These are phyloP conservation scores for Lepeophtheirus salmonis DNA, from an alignment of 1,140 invertebrate species.

Conservation along the genomic window DNA sequence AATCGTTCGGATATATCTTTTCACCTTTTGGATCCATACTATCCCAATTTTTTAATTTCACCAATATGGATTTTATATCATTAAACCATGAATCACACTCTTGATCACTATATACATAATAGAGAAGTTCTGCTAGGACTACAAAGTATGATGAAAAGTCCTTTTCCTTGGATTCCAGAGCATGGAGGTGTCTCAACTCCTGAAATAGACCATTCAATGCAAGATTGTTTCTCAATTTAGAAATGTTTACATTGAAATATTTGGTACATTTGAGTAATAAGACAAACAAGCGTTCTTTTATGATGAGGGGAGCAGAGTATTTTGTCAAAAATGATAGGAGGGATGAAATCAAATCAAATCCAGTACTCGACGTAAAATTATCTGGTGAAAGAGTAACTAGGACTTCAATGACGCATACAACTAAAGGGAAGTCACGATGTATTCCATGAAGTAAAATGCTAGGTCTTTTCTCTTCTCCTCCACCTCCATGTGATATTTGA, in stretches of 20 bases:
- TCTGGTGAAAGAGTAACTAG: background rate
- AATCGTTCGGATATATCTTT: background rate
- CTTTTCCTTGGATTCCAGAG: background rate
- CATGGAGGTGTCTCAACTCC: background rate
- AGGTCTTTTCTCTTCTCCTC: background rate
- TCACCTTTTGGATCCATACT: background rate
- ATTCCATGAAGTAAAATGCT: background rate
- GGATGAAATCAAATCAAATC: background rate
- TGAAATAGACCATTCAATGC: background rate
- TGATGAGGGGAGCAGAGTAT: background rate
- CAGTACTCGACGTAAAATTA: background rate
- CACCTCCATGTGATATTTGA: constrained; percentile 11
- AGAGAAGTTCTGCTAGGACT: background rate
- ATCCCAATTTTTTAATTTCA: background rate
- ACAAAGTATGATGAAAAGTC: background rate
- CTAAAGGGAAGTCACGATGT: background rate
- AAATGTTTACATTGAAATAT: no score
- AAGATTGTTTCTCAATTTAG: background rate
- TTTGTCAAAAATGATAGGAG: background rate
- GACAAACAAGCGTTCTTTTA: background rate
- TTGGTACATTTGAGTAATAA: background rate
- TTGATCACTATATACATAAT: background rate
- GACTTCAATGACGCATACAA: background rate
- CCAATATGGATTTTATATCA: background rate
- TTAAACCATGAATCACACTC: background rate